Conservation (phyloP, 2,888 invertebrate species). For the Nephrotoma guestfalica region DNA sequence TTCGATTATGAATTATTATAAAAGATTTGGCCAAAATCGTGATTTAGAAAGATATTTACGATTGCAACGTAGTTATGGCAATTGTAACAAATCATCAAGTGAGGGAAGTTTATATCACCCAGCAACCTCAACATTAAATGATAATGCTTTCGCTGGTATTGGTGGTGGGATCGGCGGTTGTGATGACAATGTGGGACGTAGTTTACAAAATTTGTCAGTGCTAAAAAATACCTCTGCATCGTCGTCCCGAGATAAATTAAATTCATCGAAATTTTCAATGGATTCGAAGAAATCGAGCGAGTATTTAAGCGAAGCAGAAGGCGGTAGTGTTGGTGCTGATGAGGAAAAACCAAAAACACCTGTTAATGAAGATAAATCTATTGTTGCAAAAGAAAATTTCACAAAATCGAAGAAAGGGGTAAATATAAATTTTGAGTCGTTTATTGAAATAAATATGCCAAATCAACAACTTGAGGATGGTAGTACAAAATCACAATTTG, state of each 20-base stretch:
- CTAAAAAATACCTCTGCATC: not conserved
- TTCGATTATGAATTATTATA: constrained; percentile 47
- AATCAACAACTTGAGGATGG: not conserved
- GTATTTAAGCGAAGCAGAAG: not conserved
- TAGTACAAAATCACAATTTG: not conserved
- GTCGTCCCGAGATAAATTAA: not conserved
- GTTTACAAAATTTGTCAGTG: not conserved
- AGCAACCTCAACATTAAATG: not conserved
- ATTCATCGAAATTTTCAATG: not conserved
- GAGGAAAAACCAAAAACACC: not conserved
- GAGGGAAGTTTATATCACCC: constrained; percentile 11
- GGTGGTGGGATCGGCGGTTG: not conserved
- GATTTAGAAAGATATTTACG: constrained; percentile 53
- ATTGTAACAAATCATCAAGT: constrained; percentile 10
- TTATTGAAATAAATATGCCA: constrained; percentile 8
- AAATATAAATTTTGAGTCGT: constrained; percentile 9
- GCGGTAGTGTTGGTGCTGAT: not conserved
- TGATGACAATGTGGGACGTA: not conserved
- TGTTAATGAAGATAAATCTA: not conserved
- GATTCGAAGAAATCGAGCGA: not conserved
- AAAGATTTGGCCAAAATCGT: constrained; percentile 48
- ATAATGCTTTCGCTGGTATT: not conserved
- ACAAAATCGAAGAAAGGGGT: constrained; percentile 3
- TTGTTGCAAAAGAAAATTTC: not conserved
- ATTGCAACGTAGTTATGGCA: constrained; percentile 10